Evolutionary conservation across 92 coral and sea anemone species (phyloP).

Genomic region (Zoanthus solanderi): DNA sequence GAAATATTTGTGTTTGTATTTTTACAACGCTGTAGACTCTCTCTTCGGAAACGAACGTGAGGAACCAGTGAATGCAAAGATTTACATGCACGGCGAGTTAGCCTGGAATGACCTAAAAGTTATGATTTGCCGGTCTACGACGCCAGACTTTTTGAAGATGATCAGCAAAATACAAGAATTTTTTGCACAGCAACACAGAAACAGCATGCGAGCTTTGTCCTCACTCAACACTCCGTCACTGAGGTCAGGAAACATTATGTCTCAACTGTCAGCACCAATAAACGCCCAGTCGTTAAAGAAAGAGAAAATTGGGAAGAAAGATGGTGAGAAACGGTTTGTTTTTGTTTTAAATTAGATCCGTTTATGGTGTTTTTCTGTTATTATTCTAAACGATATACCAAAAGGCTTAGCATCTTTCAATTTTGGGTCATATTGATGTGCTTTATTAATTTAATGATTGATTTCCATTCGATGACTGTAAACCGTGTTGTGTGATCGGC

Average conservation of each 20-base stretch:
- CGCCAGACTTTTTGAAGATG: conserved; percentile 97
- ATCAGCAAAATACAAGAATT: conserved; percentile 87
- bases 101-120: conserved; percentile 95
- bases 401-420: too few species aligned
- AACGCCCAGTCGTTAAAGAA: conserved; percentile 62
- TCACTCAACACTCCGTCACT: conserved; percentile 74
- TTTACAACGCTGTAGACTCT: conserved; percentile 60
- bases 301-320: conserved; percentile 73
- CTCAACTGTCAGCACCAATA: conserved; percentile 79
- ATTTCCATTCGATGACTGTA: too few species aligned
- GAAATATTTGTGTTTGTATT: neutral
- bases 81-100: conserved; percentile 91
- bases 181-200: conserved; percentile 92
- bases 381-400: too few species aligned
- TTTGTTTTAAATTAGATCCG: too few species aligned
- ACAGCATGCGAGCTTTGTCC: conserved; percentile 93
- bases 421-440: too few species aligned
- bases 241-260: conserved; percentile 79
- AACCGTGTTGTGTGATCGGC: too few species aligned
- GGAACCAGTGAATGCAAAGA: conserved; percentile 87
- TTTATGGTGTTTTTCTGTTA: neutral
- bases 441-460: too few species aligned
- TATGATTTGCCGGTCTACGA: conserved; percentile 97
- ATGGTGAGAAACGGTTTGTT: conserved; percentile 67
- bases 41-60: conserved; percentile 83